phyloP scores from a whole-genome alignment of 2,113 vertebrate species.

The Nannobrachium achirus region DNA sequence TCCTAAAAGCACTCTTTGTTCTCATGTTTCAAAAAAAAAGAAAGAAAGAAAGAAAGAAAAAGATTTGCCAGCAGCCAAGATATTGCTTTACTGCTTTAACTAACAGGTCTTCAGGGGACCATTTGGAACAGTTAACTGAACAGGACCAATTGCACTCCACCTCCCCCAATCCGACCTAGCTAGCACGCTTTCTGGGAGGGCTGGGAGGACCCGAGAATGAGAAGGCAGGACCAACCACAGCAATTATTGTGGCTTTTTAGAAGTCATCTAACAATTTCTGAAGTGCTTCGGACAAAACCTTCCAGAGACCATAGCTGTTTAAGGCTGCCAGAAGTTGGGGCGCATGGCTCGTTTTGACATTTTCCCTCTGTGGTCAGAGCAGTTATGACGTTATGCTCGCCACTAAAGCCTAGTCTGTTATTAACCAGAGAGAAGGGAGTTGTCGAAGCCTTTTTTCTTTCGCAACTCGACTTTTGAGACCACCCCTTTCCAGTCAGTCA shows the following conservation, averaged over 20 bases:
- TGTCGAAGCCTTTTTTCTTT: constrained; percentile 37
- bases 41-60: too few relatives aligned
- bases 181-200: constrained; percentile 28
- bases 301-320: constrained; percentile 40
- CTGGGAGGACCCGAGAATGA: constrained; percentile 3
- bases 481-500: constrained; percentile 11
- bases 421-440: constrained; percentile 47
- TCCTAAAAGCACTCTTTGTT: constrained; percentile 70
- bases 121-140: constrained; percentile 53
- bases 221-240: not conserved
- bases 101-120: constrained; percentile 66
- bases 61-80: constrained; percentile 39
- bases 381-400: constrained; percentile 57
- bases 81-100: constrained; percentile 59
- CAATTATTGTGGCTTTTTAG: constrained; percentile 1
- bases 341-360: constrained; percentile 57
- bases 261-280: constrained; percentile 7
- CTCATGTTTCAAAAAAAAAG: constrained; percentile 65
- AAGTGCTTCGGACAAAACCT: constrained; percentile 23
- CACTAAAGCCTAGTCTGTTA: constrained; percentile 46
- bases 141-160: constrained; percentile 20
- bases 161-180: constrained; percentile 24
- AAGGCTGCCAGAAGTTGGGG: constrained; percentile 47
- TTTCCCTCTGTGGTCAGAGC: constrained; percentile 62
- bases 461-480: constrained; percentile 29